Evolutionary conservation across 2,797 vertebrate species (phyloP), one percentile per base, ranked within the genome.

Genomic region (Gymnocypris eckloni): DNA sequence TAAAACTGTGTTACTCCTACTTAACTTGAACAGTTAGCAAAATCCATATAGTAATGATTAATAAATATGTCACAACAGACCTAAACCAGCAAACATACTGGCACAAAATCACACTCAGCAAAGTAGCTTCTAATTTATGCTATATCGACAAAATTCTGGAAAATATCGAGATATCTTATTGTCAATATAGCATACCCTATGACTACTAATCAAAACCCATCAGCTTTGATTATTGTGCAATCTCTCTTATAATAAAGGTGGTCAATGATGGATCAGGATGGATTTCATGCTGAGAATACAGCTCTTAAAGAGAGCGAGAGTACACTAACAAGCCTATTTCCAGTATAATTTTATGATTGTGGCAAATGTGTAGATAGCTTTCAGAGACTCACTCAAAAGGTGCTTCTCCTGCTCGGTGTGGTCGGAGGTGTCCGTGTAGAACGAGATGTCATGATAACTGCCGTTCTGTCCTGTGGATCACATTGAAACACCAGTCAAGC

Each of bases 361-460:
- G 67, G 70, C 6, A 70, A 82, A 82, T 48, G 50, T 25, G 43
- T 33, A 59, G 59, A 78, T 4, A 50, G 22, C 10, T 79, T 81
- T 81, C 48, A 80, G 25, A 71, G 25, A 95, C 96, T 96, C 92
- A 97, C 96, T 90, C n/a, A 96, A 90, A 88, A 97, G 94, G n/a
- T 93, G 92, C 84, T 89, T 94, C 70, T 95, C 93, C 0, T 90
- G 88, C 56, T 94, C 90, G 11, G 95, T 93, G 83, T 93, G 86
- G 33, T 92, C 91, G 86, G 95, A 93, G 88, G 92, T 93, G 73
- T 96, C 92, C 22, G 90, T 92, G 22, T 92, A 89, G 89, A 96
- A 96, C 2, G 95, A 92, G 28, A 95, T 94, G 86, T 95, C 88
- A 78, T 91, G 89, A 48, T 93, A 92, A 73, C 91, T 96, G 88